Percentiles rank a stretch among this genome's conserved stretches.
phyloP scores from a whole-genome alignment of 2,797 vertebrate species.

The Typhlichthys eigenmanni region DNA sequence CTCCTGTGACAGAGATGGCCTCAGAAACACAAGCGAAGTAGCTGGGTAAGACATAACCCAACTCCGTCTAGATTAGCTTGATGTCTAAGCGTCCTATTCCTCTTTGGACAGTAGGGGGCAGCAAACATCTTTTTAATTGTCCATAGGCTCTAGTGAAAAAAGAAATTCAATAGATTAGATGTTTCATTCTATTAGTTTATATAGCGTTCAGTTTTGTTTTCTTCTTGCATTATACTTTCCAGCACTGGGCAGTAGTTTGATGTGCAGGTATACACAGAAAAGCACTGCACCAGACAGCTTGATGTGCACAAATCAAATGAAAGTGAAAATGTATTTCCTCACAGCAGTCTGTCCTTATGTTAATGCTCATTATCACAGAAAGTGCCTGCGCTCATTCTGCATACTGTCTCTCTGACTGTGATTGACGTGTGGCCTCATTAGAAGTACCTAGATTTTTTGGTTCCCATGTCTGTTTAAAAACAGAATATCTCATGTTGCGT shows the following conservation, averaged over 20 bases:
- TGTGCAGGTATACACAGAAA: constrained; percentile 4
- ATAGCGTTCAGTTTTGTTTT: no score
- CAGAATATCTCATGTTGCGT: no score
- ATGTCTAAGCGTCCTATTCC: neutral
- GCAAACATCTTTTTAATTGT: constrained; percentile 66
- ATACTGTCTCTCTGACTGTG: neutral
- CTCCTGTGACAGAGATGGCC: constrained; percentile 79
- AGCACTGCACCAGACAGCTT: constrained; percentile 11
- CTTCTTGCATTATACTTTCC: no score
- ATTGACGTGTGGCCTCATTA: neutral
- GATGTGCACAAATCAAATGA: neutral
- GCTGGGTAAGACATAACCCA: constrained; percentile 67
- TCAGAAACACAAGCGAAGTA: constrained; percentile 76
- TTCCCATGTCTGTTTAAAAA: neutral
- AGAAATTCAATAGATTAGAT: no score
- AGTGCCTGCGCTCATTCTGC: constrained; percentile 10
- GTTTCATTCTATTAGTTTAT: no score
- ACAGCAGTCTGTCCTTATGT: constrained; percentile 25
- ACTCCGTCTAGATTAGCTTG: neutral
- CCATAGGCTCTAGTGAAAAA: no score
- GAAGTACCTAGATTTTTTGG: no score
- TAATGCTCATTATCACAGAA: constrained; percentile 44
- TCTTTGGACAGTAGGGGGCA: constrained; percentile 83
- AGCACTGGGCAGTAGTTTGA: no score
- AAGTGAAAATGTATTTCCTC: constrained; percentile 34